These are phyloP conservation scores for Drosophila vallismaia DNA, from an alignment of 2,888 invertebrate genomes.

Conservation along the genomic window DNA sequence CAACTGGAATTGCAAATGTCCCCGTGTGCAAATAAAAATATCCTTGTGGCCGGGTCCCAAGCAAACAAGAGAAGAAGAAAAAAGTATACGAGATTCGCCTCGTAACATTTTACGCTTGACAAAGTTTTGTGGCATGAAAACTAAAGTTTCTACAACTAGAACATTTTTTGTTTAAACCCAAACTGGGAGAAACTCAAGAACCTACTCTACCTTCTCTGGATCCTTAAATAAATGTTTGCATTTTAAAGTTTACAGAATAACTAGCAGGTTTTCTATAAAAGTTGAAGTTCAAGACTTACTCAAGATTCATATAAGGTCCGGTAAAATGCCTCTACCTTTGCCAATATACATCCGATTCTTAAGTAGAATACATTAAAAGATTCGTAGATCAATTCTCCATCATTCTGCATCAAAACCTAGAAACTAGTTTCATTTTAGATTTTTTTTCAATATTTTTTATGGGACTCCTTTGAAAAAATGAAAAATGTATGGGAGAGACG, in stretches of 20 bases:
- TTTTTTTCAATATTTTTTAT: too few relatives aligned
- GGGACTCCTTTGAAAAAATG: too few relatives aligned
- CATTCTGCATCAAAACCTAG: too few relatives aligned
- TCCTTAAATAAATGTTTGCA: neutral
- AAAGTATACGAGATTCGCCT: constrained; percentile 6
- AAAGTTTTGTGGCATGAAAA: constrained; percentile 52
- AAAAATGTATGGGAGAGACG: too few relatives aligned
- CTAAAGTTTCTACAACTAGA: constrained; percentile 5
- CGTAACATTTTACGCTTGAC: constrained; percentile 68
- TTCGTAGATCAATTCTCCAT: too few relatives aligned
- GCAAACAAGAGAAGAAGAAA: constrained; percentile 5
- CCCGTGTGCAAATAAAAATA: constrained; percentile 72
- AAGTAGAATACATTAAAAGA: neutral
- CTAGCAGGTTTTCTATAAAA: too few relatives aligned
- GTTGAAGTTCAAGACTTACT: too few relatives aligned
- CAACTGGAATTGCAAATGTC: constrained; percentile 66
- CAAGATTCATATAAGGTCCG: too few relatives aligned
- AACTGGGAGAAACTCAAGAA: neutral
- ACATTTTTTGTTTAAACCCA: neutral
- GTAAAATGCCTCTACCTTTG: too few relatives aligned
- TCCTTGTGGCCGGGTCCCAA: constrained; percentile 44
- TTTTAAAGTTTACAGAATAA: neutral
- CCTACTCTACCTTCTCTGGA: neutral
- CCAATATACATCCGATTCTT: neutral
- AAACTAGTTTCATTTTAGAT: too few relatives aligned